Base-by-base conservation (phyloP, 2,888 invertebrate species). In the Dyspetes luteomarginatus region DNA sequence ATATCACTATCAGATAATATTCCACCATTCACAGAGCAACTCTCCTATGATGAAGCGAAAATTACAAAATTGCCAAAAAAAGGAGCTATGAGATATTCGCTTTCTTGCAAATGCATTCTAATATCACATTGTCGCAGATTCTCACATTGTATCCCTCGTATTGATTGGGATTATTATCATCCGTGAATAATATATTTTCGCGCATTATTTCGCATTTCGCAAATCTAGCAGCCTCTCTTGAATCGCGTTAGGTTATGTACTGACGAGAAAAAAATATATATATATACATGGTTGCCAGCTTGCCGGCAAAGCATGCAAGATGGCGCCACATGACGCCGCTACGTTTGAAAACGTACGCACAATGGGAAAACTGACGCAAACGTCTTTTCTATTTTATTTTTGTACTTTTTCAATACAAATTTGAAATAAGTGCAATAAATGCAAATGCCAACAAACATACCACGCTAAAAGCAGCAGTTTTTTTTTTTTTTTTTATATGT, bases 181-280 rank as follows among this genome's bases (percentile, higher is more conserved):
- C 19, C 41, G 24, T 22, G 5, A 41, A 28, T 15, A 24, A 73
- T 28, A 24, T 22, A 7, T 43, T 58, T 58, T 15, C 24, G n/a
- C 7, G 36, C 77, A 64, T 74, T 74, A 45, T 74, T 36, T 26
- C 15, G 26, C 77, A 77, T 78, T 65, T 74, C 52, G 28, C 58
- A 30, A 41, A 69, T 68, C 43, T 68, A 24, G 15, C 36, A 17
- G 26, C 24, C 50, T 58, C 36, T 58, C 64, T 68, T 17, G 15
- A n/a, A 26, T 30, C 72, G 50, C 19, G n/a, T n/a, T 41, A 81
- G 81, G 81, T 81, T 81, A 81, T 81, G 81, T 78, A 77, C 69
- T 43, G 73, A 75, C 19, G 58, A 50, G 73, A 62, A 58, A 50
- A 50, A 65, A 30, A 56, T 65, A 48, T 55, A 58, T 50, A 55